Evolutionary conservation across 2,797 vertebrate genomes (phyloP), one percentile per base, ranked within the genome.

Genomic region (Falco concolor): DNA sequence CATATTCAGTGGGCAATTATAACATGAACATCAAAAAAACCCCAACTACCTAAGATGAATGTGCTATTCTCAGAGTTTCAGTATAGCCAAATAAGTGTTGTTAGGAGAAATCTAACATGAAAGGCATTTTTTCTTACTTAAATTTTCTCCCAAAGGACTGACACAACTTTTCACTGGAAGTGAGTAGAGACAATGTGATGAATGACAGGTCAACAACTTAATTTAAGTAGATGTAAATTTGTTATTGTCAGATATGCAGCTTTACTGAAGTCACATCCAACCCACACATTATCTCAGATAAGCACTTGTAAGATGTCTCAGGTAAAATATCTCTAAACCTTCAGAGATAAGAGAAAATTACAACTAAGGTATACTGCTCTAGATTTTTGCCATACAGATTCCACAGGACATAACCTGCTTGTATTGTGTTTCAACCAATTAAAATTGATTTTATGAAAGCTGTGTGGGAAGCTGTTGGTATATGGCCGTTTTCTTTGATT

Each of bases 281-380:
- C 81, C 85, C 70, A 82, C 73, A 56, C 13, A 4, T 76, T 42
- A 83, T 64, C 57, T 94, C 74, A 91, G 60, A 90, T 68, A 73
- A 92, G 74, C 65, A 56, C 72, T 64, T 49, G 57, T 67, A 92
- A 86, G 70, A 54, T 59, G 64, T 91, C 78, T 92, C 74, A 38
- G 59, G 75, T 89, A 77, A 94, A 96, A 95, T 79, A 68, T 42
- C 56, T 87, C 68, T 80, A 59, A 90, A 75, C 59, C 63, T 84
- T 70, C 86, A 81, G 70, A 86, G 78, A 75, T 13, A 76, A 93
- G 45, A 87, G 36, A 79, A 95, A 95, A 96, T 90, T 87, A 63
- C 65, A 59, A 8, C 52, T 53, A 21, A 34, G 0, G 0, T 18
- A 17, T 14, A 14, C 28, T 60, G 45, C 61, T 90, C 54, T 53